A percentile compares a stretch with the other conserved stretches of the same genome.
Conservation (phyloP, 92 coral and sea anemone species). For the Epizoanthus illoricatus region DNA sequence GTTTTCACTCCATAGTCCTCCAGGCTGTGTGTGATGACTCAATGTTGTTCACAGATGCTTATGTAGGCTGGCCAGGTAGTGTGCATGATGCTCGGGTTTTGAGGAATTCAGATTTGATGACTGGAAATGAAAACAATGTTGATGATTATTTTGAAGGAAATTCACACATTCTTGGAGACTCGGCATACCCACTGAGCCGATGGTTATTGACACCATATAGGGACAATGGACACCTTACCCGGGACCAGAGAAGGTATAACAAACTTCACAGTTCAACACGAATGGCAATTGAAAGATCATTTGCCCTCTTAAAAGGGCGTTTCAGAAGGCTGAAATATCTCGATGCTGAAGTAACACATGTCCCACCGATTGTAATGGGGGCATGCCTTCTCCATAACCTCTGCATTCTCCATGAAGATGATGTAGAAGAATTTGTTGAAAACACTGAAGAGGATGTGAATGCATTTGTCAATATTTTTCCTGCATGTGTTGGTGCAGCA, state of each 20-base stretch:
- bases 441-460: constrained; percentile 45
- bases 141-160: constrained; percentile 41
- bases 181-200: constrained; percentile 33
- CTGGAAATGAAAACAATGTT: constrained; percentile 39
- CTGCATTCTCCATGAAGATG: constrained; percentile 42
- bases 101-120: constrained; percentile 45
- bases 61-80: constrained; percentile 55
- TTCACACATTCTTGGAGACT: constrained; percentile 41
- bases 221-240: constrained; percentile 38
- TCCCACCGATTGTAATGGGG: constrained; percentile 44
- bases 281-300: constrained; percentile 46
- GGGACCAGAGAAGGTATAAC: constrained; percentile 30
- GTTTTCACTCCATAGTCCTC: constrained; percentile 45
- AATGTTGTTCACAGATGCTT: constrained; percentile 51
- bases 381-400: constrained; percentile 48
- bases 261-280: constrained; percentile 33
- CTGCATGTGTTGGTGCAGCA: constrained; percentile 43
- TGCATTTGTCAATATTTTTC: constrained; percentile 43
- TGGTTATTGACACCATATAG: constrained; percentile 42
- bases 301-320: constrained; percentile 43
- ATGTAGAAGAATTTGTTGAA: constrained; percentile 34
- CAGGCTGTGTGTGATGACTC: constrained; percentile 47
- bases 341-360: constrained; percentile 27
- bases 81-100: constrained; percentile 49
- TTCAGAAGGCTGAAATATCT: constrained; percentile 44